Evolutionary conservation across 92 coral and sea anemone species (phyloP), one percentile per base, ranked within the genome.

Genomic region (Nematostella vectensis): DNA sequence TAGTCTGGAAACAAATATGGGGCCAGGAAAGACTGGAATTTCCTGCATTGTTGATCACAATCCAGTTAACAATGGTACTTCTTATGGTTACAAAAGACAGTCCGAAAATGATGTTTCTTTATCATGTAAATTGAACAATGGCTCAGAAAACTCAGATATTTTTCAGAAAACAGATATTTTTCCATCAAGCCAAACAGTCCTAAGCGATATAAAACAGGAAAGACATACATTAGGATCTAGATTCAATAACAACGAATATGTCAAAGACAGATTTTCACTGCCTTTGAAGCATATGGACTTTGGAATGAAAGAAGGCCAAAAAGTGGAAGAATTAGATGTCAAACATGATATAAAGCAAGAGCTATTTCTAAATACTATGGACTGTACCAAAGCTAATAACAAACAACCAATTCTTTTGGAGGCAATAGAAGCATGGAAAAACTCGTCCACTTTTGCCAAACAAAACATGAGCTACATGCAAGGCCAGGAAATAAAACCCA

Each of bases 361-460:
- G 15, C 40, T 15, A 6, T 33, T 15, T 15, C 6, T 6, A 6
- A 15, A 33, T 33, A 33, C 40, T 15, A 6, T 6, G 6, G 40
- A 6, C 15, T 6, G 40, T 6, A 33, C 15, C 8, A 33, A 15
- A 33, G 8, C 40, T 6, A 6, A 33, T 6, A 15, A 33, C 40
- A 33, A 33, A 33, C 40, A 10, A 22, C 23, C 51, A 4, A 45
- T 45, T 45, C 51, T 45, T 45, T 4, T 45, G 21, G 51, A 45
- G 12, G 51, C 51, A 45, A 45, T 45, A 10, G 17, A 45, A 17
- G 12, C 51, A 6, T 10, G 51, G 51, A 45, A 45, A 22, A 45
- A 19, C 18, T 8, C 23, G 21, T 45, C 51, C 12, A 45, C 51
- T 6, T n/a, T n/a, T n/a, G n/a, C n/a, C n/a, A n/a, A n/a, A n/a